Evolutionary conservation across 2,113 vertebrate genomes (phyloP).

Genomic region (Odocoileus hemionus): DNA sequence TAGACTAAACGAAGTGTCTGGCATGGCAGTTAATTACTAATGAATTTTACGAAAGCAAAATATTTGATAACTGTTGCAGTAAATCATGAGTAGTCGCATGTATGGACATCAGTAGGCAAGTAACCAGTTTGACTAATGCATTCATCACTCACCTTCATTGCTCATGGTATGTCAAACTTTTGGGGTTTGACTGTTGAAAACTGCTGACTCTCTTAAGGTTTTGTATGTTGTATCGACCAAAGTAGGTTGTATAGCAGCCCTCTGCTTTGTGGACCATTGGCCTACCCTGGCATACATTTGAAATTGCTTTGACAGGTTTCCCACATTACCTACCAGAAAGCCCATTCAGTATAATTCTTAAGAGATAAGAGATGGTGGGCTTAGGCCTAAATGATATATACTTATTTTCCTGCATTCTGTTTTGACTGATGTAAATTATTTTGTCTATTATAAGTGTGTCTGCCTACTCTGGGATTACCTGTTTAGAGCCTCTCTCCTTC

Average conservation of each 20-base stretch:
- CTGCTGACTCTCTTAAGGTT: constrained; percentile 62
- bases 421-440: constrained; percentile 42
- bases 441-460: constrained; percentile 45
- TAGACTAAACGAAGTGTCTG: constrained; percentile 82
- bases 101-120: constrained; percentile 82
- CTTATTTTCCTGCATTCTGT: constrained; percentile 53
- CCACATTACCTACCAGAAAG: constrained; percentile 47
- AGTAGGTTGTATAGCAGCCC: constrained; percentile 51
- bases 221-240: constrained; percentile 45
- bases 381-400: constrained; percentile 24
- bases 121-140: constrained; percentile 77
- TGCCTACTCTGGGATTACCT: neutral
- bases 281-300: constrained; percentile 16
- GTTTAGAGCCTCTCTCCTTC: neutral
- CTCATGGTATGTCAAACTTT: constrained; percentile 67
- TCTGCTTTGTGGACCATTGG: neutral
- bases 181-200: constrained; percentile 65
- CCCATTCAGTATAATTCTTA: constrained; percentile 27
- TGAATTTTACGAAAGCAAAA: constrained; percentile 71
- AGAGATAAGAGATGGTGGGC: neutral
- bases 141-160: constrained; percentile 65
- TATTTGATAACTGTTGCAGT: constrained; percentile 74
- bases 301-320: constrained; percentile 39
- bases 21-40: constrained; percentile 79
- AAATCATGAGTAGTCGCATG: constrained; percentile 79